Base-by-base conservation (phyloP, 2,113 vertebrate genomes). In the Sciurus niger region DNA sequence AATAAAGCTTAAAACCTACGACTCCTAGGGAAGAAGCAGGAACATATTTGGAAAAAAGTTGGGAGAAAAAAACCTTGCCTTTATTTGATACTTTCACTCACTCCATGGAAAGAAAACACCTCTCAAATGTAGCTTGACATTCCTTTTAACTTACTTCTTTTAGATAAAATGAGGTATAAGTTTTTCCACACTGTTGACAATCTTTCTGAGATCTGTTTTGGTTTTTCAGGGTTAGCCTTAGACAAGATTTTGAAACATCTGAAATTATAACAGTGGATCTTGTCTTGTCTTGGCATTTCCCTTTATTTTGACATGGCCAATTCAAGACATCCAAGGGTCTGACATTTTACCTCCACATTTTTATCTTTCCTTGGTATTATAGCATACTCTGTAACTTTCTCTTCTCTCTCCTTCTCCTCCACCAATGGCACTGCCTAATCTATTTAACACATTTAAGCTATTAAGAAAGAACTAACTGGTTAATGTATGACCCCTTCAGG, bases 221-320 rank as follows among this genome's bases (percentile, higher is more conserved):
- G 1, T 77, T 6, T 95, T 96, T 91, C 12, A 46, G n/a, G 60
- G 10, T 89, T 89, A 89, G n/a, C 28, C 34, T 89, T n/a, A 63
- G 53, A 32, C 6, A 93, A 67, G 70, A 9, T 95, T 87, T 60
- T 72, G 46, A 93, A 93, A 63, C 8, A 43, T 74, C 93, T 68
- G 6, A 18, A 83, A 89, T 89, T 84, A 58, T 84, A 55, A 11
- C 70, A 17, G 3, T 79, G 24, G 4, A 34, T 90, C 32, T 55
- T 87, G 4, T 90, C 32, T 55, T 87, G 4, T 55, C 18, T 89
- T 82, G 80, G 37, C 51, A 32, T 17, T 60, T 82, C 34, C 22
- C 9, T 93, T 93, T 84, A 85, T 78, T 89, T 93, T 93, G 60
- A 89, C 63, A 79, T 55, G 73, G 40, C 6, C 37, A 83, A 83